phyloP scores from a whole-genome alignment of 2,113 vertebrate genomes.

The Benthochromis sp. region DNA sequence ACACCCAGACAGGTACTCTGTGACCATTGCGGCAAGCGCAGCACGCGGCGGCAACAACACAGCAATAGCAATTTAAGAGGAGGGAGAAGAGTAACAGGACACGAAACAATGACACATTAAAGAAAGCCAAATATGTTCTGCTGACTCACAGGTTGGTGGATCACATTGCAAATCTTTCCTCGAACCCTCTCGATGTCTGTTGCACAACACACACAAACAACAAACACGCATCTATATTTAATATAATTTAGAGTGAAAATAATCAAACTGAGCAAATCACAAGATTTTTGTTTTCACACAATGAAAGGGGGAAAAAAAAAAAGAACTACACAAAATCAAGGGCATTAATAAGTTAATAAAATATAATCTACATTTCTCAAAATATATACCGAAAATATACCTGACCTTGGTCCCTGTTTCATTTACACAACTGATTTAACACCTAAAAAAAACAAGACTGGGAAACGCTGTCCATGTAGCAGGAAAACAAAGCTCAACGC shows the following conservation, averaged over 20 bases:
- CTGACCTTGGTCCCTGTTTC: slow-evolving; percentile 69
- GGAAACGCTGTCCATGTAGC: background rate
- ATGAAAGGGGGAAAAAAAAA: background rate
- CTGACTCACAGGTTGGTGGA: background rate
- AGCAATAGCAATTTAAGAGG: background rate
- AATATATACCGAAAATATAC: slow-evolving; percentile 66
- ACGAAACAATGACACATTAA: background rate
- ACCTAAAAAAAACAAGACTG: background rate
- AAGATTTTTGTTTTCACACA: slow-evolving; percentile 36
- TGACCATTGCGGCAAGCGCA: background rate
- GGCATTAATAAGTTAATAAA: slow-evolving; percentile 76
- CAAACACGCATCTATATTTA: background rate
- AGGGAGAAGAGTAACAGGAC: background rate
- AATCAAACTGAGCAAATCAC: slow-evolving; percentile 42
- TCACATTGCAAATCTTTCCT: background rate
- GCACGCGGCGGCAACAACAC: background rate
- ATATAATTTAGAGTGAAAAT: slow-evolving; percentile 48
- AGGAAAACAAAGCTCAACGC: background rate
- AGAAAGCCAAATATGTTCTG: background rate
- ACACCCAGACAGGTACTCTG: background rate
- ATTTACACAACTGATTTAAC: slow-evolving; percentile 36
- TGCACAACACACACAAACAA: slow-evolving; percentile 4
- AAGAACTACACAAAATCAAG: slow-evolving; percentile 31
- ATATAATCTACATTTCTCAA: slow-evolving; percentile 71
- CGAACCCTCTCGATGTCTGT: background rate